These are phyloP conservation scores for Myiozetetes cayanensis DNA, from an alignment of 2,113 vertebrate genomes.

Conservation along the genomic window DNA sequence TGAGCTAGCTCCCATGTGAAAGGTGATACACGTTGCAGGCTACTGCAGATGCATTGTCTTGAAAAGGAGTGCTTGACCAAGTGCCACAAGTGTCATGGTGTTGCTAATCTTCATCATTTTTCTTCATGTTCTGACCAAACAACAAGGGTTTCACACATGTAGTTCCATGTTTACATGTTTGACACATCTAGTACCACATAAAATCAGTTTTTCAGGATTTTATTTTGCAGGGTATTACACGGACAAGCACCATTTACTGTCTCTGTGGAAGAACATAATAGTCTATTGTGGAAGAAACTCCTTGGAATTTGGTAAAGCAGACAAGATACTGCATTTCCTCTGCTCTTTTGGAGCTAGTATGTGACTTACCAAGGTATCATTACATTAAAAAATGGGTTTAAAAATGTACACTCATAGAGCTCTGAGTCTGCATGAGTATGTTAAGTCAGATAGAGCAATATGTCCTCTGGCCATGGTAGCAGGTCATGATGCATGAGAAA, in stretches of 20 bases:
- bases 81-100: neutral
- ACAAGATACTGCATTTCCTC: neutral
- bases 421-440: neutral
- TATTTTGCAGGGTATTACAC: neutral
- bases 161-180: neutral
- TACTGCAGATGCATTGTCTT: neutral
- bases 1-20: neutral
- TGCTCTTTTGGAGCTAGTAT: neutral
- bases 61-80: neutral
- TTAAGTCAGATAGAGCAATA: neutral
- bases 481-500: neutral
- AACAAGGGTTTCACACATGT: neutral
- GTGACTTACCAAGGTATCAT: neutral
- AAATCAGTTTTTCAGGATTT: neutral
- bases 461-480: neutral
- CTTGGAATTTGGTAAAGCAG: neutral
- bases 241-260: neutral
- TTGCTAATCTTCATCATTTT: neutral
- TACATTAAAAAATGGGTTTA: neutral
- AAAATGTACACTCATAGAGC: accelerated
- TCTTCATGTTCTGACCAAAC: neutral
- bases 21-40: neutral
- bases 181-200: neutral
- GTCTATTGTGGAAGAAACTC: neutral
- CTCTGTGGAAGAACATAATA: neutral